These are phyloP conservation scores for Toxotes jaculatrix DNA, from an alignment of 2,113 vertebrate genomes.

Conservation along the genomic window DNA sequence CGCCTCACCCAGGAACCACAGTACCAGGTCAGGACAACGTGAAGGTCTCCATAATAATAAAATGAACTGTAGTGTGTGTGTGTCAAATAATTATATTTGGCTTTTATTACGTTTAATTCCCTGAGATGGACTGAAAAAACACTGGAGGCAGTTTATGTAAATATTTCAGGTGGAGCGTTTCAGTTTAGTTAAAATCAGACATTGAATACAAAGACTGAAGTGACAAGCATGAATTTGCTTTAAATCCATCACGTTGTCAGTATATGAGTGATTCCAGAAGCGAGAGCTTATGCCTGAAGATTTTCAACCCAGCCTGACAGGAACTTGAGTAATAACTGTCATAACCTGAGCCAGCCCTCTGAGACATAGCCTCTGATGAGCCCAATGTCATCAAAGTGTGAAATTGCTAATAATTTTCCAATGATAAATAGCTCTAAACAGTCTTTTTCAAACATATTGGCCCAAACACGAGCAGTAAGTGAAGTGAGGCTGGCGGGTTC, in stretches of 20 bases:
- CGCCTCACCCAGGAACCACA: conserved; percentile 89
- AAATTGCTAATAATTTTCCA: conserved; percentile 33
- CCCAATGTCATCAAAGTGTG: conserved; percentile 19
- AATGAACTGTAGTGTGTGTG: not conserved
- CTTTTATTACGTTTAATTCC: not conserved
- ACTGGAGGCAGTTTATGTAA: not conserved
- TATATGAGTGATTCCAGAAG: conserved; percentile 28
- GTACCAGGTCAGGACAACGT: conserved; percentile 86
- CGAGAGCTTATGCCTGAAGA: not conserved
- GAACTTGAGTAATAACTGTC: conserved; percentile 28
- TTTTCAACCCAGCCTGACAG: conserved; percentile 14
- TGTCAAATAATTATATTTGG: not conserved
- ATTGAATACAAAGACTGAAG: not conserved
- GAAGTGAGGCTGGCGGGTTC: not conserved
- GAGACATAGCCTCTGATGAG: conserved; percentile 29
- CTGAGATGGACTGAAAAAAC: conserved; percentile 8
- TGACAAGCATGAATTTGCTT: conserved; percentile 21
- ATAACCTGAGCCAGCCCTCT: not conserved
- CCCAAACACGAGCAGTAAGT: not conserved
- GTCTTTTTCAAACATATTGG: not conserved
- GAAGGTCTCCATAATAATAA: not conserved
- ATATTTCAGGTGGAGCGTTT: conserved; percentile 12
- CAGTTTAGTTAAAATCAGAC: conserved; percentile 12
- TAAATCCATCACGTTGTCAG: conserved; percentile 51
- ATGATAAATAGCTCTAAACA: conserved; percentile 15